Percentiles rank a stretch among this genome's conserved stretches.
Evolutionary conservation across 1,140 invertebrate genomes (phyloP).

Genomic region (Dermatophagoides farinae): DNA sequence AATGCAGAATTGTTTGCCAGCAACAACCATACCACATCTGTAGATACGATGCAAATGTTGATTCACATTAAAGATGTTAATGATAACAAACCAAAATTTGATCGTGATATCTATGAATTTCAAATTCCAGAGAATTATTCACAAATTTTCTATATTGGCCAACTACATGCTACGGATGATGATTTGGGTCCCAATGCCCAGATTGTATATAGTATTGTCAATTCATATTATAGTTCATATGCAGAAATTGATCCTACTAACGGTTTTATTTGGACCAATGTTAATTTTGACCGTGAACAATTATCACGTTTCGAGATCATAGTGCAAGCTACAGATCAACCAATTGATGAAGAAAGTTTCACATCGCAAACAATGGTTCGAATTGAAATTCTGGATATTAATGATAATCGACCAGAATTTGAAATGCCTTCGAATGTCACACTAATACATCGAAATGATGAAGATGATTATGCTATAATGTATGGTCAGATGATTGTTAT

Average conservation of each 20-base stretch:
- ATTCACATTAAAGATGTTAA: constrained; percentile 81
- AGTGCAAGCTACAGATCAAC: constrained; percentile 35
- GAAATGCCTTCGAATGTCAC: constrained; percentile 39
- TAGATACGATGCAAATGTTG: background rate
- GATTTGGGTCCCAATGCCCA: constrained; percentile 13
- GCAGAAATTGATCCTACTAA: background rate
- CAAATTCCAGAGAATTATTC: constrained; percentile 63
- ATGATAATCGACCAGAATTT: constrained; percentile 81
- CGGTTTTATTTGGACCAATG: background rate
- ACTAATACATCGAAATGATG: background rate
- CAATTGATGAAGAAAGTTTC: background rate
- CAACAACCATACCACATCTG: background rate
- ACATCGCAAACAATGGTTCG: background rate
- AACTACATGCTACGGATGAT: constrained; percentile 62
- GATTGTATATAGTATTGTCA: constrained; percentile 34
- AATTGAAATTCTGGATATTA: constrained; percentile 45
- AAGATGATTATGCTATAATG: constrained; percentile 45
- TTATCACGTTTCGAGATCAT: background rate
- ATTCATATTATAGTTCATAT: constrained; percentile 6
- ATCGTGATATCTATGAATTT: constrained; percentile 64
- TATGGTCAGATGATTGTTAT: constrained; percentile 59
- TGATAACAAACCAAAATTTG: constrained; percentile 79
- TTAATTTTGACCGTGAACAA: background rate
- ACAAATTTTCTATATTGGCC: constrained; percentile 55
- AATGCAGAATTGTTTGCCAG: constrained; percentile 32